phyloP scores from a whole-genome alignment of 1,140 invertebrate species.

The Calephelis nemesis region DNA sequence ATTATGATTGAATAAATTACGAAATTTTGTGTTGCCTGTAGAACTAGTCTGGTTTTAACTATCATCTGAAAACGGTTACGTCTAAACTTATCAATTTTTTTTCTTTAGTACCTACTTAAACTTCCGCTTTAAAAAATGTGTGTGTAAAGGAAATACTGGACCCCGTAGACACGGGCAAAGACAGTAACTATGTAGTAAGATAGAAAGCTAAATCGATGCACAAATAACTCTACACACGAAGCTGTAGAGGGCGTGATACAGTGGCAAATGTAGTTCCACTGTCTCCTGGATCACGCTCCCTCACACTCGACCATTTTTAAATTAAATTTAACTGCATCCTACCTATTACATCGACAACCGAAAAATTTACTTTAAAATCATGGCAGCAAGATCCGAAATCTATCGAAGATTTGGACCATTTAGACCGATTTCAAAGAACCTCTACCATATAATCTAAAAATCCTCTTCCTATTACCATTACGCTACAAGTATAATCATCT shows the following conservation, averaged over 20 bases:
- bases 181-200: no score
- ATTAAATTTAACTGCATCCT: conserved; percentile 47
- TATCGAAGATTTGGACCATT: conserved; percentile 18
- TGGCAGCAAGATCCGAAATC: conserved; percentile 29
- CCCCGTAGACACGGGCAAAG: no score
- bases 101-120: no score
- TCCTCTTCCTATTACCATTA: conserved; percentile 42
- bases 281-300: conserved; percentile 70
- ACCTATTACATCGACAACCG: conserved; percentile 22
- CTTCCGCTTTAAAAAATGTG: no score
- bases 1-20: no score
- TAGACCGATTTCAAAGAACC: conserved; percentile 43
- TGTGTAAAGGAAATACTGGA: no score
- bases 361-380: conserved; percentile 38
- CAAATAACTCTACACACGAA: conserved; percentile 50
- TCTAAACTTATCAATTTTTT: no score
- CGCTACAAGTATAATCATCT: conserved; percentile 27
- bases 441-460: conserved; percentile 62
- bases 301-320: conserved; percentile 62
- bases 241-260: conserved; percentile 71
- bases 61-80: no score
- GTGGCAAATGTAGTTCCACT: conserved; percentile 74
- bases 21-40: no score
- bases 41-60: no score
- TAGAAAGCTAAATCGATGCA: background rate